phyloP scores from a whole-genome alignment of 2,797 vertebrate species.

The Calcarius lapponicus region DNA sequence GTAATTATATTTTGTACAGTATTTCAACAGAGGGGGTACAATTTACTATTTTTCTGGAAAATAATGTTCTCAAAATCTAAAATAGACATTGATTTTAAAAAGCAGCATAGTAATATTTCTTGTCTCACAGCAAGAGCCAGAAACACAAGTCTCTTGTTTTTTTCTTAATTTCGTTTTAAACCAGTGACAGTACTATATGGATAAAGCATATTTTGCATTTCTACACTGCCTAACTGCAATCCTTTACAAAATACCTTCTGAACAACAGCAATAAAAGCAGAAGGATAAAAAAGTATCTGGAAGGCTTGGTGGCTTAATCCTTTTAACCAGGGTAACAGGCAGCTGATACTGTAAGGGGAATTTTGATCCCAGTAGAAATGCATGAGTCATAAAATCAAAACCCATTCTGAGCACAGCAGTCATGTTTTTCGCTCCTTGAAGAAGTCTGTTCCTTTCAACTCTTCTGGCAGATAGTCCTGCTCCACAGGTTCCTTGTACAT shows the following conservation, averaged over 20 bases:
- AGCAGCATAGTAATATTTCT: constrained; percentile 12
- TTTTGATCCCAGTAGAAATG: not conserved
- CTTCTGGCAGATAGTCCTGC: constrained; percentile 92
- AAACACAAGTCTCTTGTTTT: not conserved
- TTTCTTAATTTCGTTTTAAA: not conserved
- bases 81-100: not conserved
- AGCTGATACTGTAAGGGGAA: not conserved
- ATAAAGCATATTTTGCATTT: not conserved
- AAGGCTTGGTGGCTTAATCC: not conserved
- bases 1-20: constrained; percentile 51
- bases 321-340: not conserved
- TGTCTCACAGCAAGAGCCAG: not conserved
- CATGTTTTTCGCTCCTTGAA: constrained; percentile 70
- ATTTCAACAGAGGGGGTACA: not conserved
- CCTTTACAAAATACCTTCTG: not conserved
- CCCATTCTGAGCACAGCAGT: not conserved
- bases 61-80: constrained; percentile 43
- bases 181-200: not conserved
- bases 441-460: constrained; percentile 83
- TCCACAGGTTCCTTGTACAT: constrained; percentile 81
- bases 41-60: constrained; percentile 38
- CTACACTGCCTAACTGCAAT: not conserved
- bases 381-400: not conserved
- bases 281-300: not conserved
- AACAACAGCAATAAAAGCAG: not conserved